phyloP scores from a whole-genome alignment of 2,113 vertebrate species.

The Archilochus colubris region DNA sequence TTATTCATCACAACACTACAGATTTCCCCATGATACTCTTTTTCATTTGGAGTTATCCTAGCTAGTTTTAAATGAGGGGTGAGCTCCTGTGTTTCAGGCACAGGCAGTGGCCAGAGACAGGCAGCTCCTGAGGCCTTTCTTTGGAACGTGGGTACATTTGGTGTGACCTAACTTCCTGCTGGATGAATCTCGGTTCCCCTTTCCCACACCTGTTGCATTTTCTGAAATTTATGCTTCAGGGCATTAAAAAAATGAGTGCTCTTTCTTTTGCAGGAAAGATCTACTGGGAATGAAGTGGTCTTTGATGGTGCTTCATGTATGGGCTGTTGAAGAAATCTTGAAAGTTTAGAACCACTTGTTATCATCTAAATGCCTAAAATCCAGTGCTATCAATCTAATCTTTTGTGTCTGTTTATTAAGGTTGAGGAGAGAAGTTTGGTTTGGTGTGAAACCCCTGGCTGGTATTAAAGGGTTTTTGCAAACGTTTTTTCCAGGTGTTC shows the following conservation, averaged over 20 bases:
- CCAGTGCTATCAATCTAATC: neutral
- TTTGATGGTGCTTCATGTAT: neutral
- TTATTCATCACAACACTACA: neutral
- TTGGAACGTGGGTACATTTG: rapidly evolving
- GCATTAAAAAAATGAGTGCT: neutral
- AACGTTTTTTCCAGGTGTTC: neutral
- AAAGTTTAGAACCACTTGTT: neutral
- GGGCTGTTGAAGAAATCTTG: neutral
- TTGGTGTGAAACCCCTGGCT: neutral
- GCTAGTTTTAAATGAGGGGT: neutral
- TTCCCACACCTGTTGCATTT: neutral
- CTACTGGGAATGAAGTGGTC: neutral
- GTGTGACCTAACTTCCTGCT: neutral
- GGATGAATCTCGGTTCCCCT: neutral
- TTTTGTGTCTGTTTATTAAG: neutral
- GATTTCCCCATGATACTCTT: neutral
- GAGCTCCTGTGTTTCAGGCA: neutral
- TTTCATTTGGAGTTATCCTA: neutral
- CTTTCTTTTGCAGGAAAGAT: neutral
- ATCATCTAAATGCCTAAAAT: neutral
- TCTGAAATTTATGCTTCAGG: neutral
- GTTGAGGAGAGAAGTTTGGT: neutral
- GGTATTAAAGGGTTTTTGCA: neutral
- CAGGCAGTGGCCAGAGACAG: neutral
- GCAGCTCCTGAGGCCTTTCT: neutral